Percentiles rank a stretch among this genome's conserved stretches.
Evolutionary conservation across 92 coral and sea anemone genomes (phyloP).

Genomic region (Hydrozoanthus gracilis): DNA sequence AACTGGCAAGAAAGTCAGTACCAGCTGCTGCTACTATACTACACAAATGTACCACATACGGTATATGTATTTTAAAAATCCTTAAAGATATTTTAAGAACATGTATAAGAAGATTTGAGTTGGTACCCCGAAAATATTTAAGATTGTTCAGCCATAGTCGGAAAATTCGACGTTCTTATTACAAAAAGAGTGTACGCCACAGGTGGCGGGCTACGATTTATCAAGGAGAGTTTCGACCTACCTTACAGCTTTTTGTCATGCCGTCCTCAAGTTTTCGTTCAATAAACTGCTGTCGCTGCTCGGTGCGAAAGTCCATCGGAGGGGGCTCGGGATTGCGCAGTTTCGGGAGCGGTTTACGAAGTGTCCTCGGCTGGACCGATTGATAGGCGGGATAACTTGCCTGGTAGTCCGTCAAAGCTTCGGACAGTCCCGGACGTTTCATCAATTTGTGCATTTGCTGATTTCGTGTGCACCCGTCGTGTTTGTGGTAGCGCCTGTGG

Average conservation of each 20-base stretch:
- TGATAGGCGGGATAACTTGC: conserved; percentile 74
- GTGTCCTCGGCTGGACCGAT: conserved; percentile 65
- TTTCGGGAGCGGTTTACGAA: conserved; percentile 85
- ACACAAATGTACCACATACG: background rate
- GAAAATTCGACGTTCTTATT: background rate
- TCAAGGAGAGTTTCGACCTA: background rate
- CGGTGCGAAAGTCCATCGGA: conserved; percentile 97
- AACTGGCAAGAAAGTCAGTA: too few relatives aligned
- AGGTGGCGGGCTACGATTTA: background rate
- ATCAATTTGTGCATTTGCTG: conserved; percentile 82
- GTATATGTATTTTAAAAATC: background rate
- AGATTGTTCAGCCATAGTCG: too few relatives aligned
- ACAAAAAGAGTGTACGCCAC: background rate
- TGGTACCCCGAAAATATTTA: too few relatives aligned
- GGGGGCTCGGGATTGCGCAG: conserved; percentile 96
- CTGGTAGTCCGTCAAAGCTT: conserved; percentile 83
- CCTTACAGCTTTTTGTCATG: conserved; percentile 73
- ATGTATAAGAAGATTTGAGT: too few relatives aligned
- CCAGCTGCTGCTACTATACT: too few relatives aligned
- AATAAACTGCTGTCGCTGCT: conserved; percentile 78
- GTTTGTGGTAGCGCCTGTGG: conserved; percentile 90
- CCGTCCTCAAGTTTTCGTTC: conserved; percentile 56
- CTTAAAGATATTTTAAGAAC: too few relatives aligned
- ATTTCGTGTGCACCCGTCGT: conserved; percentile 85
- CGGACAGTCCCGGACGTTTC: conserved; percentile 87